Percentiles rank a stretch among this genome's conserved stretches.
Evolutionary conservation across 2,888 invertebrate genomes (phyloP).

Genomic region (Lasioglossum leucozonium): DNA sequence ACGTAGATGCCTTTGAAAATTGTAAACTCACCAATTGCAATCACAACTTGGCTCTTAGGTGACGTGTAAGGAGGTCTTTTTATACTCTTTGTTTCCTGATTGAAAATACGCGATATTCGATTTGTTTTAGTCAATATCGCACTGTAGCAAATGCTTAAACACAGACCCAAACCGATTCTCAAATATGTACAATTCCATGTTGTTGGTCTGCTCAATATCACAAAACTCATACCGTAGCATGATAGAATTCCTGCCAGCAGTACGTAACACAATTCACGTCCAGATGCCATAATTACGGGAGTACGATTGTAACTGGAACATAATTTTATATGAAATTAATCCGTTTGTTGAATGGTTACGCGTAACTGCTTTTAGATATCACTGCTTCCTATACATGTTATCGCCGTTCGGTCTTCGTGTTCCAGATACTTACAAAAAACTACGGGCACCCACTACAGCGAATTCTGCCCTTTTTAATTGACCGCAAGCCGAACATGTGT

Average conservation of each 20-base stretch:
- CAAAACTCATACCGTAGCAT: constrained; percentile 90
- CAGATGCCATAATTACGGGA: constrained; percentile 92
- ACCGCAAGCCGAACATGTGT: too few relatives aligned
- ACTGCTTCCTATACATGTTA: too few relatives aligned
- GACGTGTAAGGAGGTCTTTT: constrained; percentile 91
- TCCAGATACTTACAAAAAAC: too few relatives aligned
- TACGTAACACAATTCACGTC: constrained; percentile 91
- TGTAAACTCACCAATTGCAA: constrained; percentile 87
- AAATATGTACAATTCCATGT: constrained; percentile 88
- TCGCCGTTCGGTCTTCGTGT: too few relatives aligned
- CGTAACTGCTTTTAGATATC: neutral
- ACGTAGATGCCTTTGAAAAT: constrained; percentile 32
- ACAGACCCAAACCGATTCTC: constrained; percentile 89
- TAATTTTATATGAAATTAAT: neutral
- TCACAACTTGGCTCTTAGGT: constrained; percentile 90
- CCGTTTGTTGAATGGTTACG: too few relatives aligned
- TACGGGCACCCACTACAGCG: too few relatives aligned
- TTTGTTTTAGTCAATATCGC: constrained; percentile 92
- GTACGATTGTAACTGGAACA: constrained; percentile 85
- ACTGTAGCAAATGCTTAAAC: constrained; percentile 90
- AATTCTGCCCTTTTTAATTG: too few relatives aligned
- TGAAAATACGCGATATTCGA: constrained; percentile 87
- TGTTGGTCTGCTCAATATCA: constrained; percentile 89
- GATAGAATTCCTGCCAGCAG: constrained; percentile 89
- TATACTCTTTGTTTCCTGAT: constrained; percentile 87